Evolutionary conservation across 1,140 invertebrate genomes (phyloP).

Genomic region (Muscidifurax raptorellus): DNA sequence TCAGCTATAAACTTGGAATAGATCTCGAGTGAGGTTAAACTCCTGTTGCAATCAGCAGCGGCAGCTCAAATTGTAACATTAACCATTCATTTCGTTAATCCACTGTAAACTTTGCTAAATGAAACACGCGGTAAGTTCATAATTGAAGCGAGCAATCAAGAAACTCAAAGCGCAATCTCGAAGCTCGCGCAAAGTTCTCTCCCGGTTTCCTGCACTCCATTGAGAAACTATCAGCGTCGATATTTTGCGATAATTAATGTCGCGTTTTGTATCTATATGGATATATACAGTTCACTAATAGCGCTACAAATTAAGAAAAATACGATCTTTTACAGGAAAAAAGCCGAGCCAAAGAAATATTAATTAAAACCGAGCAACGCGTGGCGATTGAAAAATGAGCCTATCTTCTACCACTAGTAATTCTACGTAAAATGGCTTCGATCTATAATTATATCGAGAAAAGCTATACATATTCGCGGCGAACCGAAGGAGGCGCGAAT

Average conservation of each 20-base stretch:
- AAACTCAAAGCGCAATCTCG: constrained; percentile 3
- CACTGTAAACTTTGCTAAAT: constrained; percentile 2
- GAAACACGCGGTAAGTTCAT: background rate
- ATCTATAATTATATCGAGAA: background rate
- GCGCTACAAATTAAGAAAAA: too few species aligned
- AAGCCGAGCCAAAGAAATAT: too few species aligned
- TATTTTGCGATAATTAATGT: constrained; percentile 7
- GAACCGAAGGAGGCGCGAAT: background rate
- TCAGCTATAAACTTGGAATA: background rate
- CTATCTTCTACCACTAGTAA: too few species aligned
- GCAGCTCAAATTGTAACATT: background rate
- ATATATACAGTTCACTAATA: too few species aligned
- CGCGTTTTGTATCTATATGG: background rate
- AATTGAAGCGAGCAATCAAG: constrained; percentile 20
- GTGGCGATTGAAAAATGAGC: too few species aligned
- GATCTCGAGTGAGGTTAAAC: background rate
- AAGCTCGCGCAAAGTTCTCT: background rate
- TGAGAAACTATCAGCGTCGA: background rate
- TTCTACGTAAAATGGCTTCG: too few species aligned
- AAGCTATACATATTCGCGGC: background rate
- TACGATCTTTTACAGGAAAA: too few species aligned
- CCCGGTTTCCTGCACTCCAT: background rate
- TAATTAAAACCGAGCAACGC: too few species aligned
- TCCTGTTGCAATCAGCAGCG: background rate
- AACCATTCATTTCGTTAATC: background rate